phyloP scores from a whole-genome alignment of 1,140 invertebrate species.

The Rhopalosiphum maidis region DNA sequence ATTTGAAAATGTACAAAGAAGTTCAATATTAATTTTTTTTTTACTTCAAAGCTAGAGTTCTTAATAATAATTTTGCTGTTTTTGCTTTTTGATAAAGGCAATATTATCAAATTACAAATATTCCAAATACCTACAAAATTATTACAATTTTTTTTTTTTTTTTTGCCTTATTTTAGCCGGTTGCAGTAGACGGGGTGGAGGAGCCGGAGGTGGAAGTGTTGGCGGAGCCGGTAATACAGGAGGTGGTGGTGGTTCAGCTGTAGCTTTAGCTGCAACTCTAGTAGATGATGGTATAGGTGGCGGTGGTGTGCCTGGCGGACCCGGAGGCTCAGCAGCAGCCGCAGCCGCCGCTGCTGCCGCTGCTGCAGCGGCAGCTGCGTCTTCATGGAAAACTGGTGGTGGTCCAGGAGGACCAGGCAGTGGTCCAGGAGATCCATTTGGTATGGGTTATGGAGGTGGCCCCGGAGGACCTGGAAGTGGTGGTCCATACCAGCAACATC shows the following conservation, averaged over 20 bases:
- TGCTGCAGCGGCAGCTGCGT: background rate
- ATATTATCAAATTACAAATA: background rate
- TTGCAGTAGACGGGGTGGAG: constrained; percentile 41
- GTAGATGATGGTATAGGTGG: constrained; percentile 27
- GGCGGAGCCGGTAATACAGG: background rate
- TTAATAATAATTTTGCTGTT: background rate
- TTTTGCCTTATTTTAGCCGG: constrained; percentile 2
- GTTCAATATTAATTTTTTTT: background rate
- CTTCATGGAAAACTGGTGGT: constrained; percentile 34
- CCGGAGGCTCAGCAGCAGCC: background rate
- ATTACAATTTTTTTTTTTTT: background rate
- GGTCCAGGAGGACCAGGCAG: constrained; percentile 35
- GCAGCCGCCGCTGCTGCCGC: constrained; percentile 32
- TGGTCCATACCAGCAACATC: constrained; percentile 51
- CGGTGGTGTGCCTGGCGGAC: background rate
- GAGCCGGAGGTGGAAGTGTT: background rate
- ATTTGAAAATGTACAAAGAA: background rate
- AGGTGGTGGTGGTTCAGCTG: background rate
- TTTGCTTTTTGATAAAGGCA: background rate
- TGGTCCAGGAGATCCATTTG: constrained; percentile 41
- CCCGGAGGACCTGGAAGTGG: background rate
- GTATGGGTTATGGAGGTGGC: background rate
- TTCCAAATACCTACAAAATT: background rate
- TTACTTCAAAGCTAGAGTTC: too few species aligned
- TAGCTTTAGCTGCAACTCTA: constrained; percentile 14